Base-by-base conservation (phyloP, 1,140 invertebrate species). In the Marisa cornuarietis region DNA sequence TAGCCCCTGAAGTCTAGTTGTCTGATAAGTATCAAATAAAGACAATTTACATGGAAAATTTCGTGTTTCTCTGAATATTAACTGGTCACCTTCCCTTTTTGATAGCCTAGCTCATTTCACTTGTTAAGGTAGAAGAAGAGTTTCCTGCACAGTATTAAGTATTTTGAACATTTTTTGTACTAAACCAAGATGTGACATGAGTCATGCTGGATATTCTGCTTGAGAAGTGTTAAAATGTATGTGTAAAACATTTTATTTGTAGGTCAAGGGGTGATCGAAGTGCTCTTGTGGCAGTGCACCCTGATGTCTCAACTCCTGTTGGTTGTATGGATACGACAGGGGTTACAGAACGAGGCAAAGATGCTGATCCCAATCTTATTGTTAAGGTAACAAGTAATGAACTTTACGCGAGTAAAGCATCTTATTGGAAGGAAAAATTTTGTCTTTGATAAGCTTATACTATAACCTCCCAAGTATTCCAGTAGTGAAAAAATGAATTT, bases 361-460 rank as follows among this genome's bases (percentile, higher is more conserved):
- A 74, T 71, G 69, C 31, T 13, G 69, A 77, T 65, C 73, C 75
- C n/a, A 76, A 81, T 22, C 80, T 81, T 42, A 81, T 81, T 74
- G 80, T 81, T 26, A 81, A 81, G 80, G 80, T 81, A 76, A 71
- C n/a, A 49, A 22, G 26, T 65, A 10, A 49, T 8, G 18, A 58
- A 26, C 24, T 62, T 26, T 51, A 63, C 49, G 16, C 20, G 1
- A 42, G 11, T 42, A 16, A 66, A 49, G 22, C 10, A 51, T 16
- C 52, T 24, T 51, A 1, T 1, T 66, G 11, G 22, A n/a, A 42
- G 1, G 14, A 75, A 52, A n/a, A 31, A 14, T 11, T n/a, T 31
- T 20, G 16, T 49, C 11, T 42, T 66, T 9, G 4, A 62, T 63
- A 11, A 10, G 26, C 24, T 22, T 76, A n/a, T 26, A 24, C 14